Conservation (phyloP, 1,140 invertebrate species). For the Asobara japonica region DNA sequence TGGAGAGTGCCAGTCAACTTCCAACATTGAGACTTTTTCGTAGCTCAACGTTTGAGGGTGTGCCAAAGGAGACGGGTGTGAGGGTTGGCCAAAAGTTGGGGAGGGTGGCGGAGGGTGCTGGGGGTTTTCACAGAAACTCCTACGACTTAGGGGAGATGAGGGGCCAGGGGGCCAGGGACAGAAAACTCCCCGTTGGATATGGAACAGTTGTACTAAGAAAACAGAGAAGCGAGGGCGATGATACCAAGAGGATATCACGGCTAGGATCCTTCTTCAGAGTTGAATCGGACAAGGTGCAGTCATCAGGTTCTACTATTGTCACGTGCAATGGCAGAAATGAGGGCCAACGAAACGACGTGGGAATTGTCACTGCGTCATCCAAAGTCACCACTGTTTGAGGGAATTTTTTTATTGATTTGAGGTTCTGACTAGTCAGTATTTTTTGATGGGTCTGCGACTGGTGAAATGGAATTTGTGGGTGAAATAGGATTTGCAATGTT, state of each 20-base stretch:
- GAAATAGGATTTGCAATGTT: too few relatives aligned
- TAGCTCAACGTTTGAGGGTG: slow-evolving; percentile 78
- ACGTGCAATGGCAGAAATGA: too few relatives aligned
- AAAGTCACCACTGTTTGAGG: slow-evolving; percentile 59
- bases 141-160: slow-evolving; percentile 55
- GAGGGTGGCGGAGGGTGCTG: slow-evolving; percentile 21
- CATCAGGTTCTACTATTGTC: slow-evolving; percentile 16
- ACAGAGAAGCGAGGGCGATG: slow-evolving; percentile 32
- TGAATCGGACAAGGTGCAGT: slow-evolving; percentile 46
- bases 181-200: too few relatives aligned
- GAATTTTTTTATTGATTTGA: not conserved
- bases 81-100: slow-evolving; percentile 34
- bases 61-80: slow-evolving; percentile 58
- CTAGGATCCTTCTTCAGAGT: slow-evolving; percentile 65
- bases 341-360: too few relatives aligned
- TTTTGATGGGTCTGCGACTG: too few relatives aligned
- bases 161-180: slow-evolving; percentile 42
- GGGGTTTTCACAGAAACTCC: slow-evolving; percentile 53
- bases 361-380: slow-evolving; percentile 52
- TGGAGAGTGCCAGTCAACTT: slow-evolving; percentile 40
- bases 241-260: slow-evolving; percentile 64
- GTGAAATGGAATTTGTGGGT: too few relatives aligned
- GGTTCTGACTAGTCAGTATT: slow-evolving; percentile 15
- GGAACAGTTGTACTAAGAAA: slow-evolving; percentile 48
- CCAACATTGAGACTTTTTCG: slow-evolving; percentile 68